Conservation (phyloP, 2,888 invertebrate species). For the Crioceris asparagi region DNA sequence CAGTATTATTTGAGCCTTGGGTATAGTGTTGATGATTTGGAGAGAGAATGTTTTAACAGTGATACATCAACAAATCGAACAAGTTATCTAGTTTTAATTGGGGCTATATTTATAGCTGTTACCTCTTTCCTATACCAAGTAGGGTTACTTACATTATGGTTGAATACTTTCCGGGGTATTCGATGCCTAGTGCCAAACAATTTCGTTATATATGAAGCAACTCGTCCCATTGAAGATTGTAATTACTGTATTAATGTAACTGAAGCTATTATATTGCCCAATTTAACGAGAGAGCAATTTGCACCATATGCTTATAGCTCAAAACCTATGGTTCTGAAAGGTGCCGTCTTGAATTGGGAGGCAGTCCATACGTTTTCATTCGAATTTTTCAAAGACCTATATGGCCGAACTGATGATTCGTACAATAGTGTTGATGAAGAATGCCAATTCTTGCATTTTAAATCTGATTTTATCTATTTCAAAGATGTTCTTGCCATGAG, state of each 20-base stretch:
- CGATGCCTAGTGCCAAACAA: constrained; percentile 75
- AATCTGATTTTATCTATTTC: constrained; percentile 66
- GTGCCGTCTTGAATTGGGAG: constrained; percentile 65
- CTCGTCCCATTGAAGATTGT: constrained; percentile 73
- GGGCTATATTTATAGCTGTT: too few species aligned
- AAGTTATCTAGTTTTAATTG: too few species aligned
- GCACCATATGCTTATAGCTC: constrained; percentile 64
- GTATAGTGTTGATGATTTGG: too few species aligned
- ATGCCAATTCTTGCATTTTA: constrained; percentile 80
- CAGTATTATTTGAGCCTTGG: too few species aligned
- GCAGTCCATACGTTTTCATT: constrained; percentile 58
- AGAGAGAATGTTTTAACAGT: too few species aligned
- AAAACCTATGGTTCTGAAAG: constrained; percentile 68
- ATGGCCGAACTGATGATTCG: constrained; percentile 56
- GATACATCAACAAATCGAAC: too few species aligned
- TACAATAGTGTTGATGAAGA: constrained; percentile 61
- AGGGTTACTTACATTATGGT: too few species aligned
- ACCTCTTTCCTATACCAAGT: too few species aligned
- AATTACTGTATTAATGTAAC: constrained; percentile 61
- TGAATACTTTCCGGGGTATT: too few species aligned
- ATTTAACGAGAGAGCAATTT: constrained; percentile 60
- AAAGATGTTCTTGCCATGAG: constrained; percentile 71
- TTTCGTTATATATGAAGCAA: constrained; percentile 78
- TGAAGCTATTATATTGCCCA: constrained; percentile 55
- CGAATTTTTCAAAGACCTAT: constrained; percentile 57